A percentile compares a stretch with the other conserved stretches of the same genome.
phyloP scores from a whole-genome alignment of 2,113 vertebrate species.

The Conger conger region DNA sequence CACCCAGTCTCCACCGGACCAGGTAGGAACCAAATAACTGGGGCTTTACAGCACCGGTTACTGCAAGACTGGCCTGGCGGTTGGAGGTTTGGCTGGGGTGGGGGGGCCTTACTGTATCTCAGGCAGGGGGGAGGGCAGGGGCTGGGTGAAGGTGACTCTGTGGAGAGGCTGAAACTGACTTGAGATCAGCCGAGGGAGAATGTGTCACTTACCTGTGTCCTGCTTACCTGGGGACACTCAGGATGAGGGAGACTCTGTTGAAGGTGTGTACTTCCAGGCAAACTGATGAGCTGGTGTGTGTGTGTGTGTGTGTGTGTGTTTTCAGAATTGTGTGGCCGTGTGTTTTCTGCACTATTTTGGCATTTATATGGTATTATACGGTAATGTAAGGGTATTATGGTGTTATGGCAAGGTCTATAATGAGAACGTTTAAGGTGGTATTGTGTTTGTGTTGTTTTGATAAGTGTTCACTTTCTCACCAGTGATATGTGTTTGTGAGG shows the following conservation, averaged over 20 bases:
- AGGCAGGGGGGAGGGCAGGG: neutral
- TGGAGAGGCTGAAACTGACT: neutral
- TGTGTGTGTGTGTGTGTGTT: neutral
- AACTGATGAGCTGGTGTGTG: neutral
- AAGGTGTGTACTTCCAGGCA: neutral
- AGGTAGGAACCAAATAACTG: conserved; percentile 17
- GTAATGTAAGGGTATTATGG: too few species aligned
- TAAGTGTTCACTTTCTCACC: too few species aligned
- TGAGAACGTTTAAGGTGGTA: too few species aligned
- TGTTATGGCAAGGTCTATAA: too few species aligned
- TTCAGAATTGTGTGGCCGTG: too few species aligned
- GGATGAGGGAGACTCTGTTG: conserved; percentile 7
- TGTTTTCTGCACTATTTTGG: too few species aligned
- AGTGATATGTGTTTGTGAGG: too few species aligned
- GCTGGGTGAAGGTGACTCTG: neutral
- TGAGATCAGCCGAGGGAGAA: conserved; percentile 15
- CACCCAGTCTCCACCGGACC: conserved; percentile 6
- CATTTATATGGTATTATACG: too few species aligned
- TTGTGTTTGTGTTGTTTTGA: too few species aligned
- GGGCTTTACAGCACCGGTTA: neutral
- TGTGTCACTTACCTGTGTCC: conserved; percentile 36
- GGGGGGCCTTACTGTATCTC: conserved; percentile 12
- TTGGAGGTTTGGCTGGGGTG: neutral
- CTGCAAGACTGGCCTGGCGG: neutral
- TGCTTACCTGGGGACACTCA: conserved; percentile 33